Evolutionary conservation across 2,888 invertebrate species (phyloP).

Genomic region (Drosophila emarginata): DNA sequence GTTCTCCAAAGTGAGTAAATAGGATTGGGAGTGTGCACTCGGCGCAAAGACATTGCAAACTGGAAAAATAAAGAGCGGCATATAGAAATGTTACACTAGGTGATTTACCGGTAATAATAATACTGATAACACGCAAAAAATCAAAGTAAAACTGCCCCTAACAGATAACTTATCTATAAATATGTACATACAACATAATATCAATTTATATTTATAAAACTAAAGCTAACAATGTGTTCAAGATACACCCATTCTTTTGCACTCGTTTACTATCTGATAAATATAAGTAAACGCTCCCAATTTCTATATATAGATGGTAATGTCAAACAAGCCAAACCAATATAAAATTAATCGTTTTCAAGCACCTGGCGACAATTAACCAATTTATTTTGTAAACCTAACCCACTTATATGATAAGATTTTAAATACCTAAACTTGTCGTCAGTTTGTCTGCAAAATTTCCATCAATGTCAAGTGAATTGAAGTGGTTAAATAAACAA

Average conservation of each 20-base stretch:
- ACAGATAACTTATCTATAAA: constrained; percentile 36
- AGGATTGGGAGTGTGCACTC: constrained; percentile 74
- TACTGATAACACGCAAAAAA: constrained; percentile 21
- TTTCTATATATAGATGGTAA: constrained; percentile 19
- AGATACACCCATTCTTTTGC: no score
- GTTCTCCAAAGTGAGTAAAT: constrained; percentile 65
- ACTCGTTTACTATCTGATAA: neutral
- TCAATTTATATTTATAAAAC: no score
- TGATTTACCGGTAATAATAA: constrained; percentile 31
- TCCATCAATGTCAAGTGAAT: neutral
- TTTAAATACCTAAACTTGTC: neutral
- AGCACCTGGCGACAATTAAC: constrained; percentile 28
- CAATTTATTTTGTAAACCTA: constrained; percentile 24
- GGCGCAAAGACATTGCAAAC: constrained; percentile 74
- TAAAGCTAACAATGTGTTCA: no score
- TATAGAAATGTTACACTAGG: constrained; percentile 18
- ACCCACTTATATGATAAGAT: constrained; percentile 10
- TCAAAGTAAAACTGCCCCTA: constrained; percentile 23
- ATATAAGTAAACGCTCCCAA: neutral
- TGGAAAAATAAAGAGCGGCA: constrained; percentile 60
- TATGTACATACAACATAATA: neutral
- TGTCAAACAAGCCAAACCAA: neutral
- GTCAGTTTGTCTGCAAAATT: constrained; percentile 6
- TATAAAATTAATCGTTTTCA: constrained; percentile 17
- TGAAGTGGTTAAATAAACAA: neutral